Percentiles rank a stretch among this genome's conserved stretches.
These are phyloP conservation scores for Danionella dracula DNA, from an alignment of 2,797 vertebrate genomes.

Conservation along the genomic window DNA sequence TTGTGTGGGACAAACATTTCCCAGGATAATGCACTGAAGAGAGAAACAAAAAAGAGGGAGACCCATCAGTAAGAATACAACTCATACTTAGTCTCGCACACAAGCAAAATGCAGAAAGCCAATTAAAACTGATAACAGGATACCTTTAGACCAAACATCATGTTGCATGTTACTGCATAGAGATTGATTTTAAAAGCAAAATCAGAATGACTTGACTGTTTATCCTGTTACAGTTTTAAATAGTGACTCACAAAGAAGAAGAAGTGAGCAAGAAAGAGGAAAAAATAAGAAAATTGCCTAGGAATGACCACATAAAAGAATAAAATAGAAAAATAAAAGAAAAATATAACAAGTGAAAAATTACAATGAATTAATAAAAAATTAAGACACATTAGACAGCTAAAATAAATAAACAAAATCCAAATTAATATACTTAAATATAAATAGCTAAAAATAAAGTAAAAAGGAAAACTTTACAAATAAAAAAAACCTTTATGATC, in stretches of 20 bases:
- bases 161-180: neutral
- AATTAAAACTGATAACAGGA: conserved; percentile 45
- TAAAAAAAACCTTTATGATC: neutral
- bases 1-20: conserved; percentile 95
- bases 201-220: neutral
- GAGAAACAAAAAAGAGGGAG: conserved; percentile 19
- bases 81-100: too few species aligned
- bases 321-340: neutral
- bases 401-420: neutral
- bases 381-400: neutral
- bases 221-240: conserved; percentile 47
- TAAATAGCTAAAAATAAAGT: neutral
- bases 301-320: too few species aligned
- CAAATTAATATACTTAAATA: neutral
- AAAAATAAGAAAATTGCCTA: neutral
- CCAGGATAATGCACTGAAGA: conserved; percentile 87
- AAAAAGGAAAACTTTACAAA: too few species aligned
- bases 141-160: neutral
- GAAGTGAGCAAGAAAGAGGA: conserved; percentile 10
- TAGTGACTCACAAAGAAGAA: conserved; percentile 18
- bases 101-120: neutral
- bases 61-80: conserved; percentile 5
- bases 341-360: neutral
- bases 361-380: neutral
- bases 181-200: neutral